phyloP scores from a whole-genome alignment of 2,113 vertebrate species.

The Siniperca chuatsi region DNA sequence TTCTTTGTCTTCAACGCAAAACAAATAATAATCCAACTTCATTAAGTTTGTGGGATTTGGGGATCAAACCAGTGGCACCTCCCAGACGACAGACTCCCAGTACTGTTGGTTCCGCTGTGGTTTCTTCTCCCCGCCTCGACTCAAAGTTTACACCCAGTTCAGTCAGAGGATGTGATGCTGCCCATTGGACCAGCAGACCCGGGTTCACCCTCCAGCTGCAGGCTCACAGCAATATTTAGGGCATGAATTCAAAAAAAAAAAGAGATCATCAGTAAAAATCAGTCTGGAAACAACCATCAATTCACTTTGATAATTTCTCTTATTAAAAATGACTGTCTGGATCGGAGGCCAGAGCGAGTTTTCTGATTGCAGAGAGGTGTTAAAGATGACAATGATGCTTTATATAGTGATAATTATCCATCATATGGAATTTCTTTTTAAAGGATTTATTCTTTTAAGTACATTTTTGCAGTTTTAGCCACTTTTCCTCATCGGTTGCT shows the following conservation, averaged over 20 bases:
- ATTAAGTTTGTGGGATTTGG: conserved; percentile 30
- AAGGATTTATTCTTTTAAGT: not conserved
- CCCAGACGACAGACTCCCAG: conserved; percentile 24
- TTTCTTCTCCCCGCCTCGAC: conserved; percentile 55
- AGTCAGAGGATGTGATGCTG: conserved; percentile 70
- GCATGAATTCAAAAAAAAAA: not conserved
- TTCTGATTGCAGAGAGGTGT: conserved; percentile 17
- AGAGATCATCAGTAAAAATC: not conserved
- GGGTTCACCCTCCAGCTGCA: conserved; percentile 5
- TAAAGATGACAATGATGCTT: not conserved
- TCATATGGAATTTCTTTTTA: not conserved
- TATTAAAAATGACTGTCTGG: not conserved
- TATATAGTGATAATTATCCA: not conserved
- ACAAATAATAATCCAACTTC: conserved; percentile 43
- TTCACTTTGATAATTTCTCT: not conserved
- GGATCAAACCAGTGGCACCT: conserved; percentile 30
- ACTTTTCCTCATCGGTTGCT: not conserved
- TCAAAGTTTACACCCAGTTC: conserved; percentile 67
- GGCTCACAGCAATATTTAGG: not conserved
- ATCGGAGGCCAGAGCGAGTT: conserved; percentile 2
- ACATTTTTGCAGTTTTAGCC: not conserved
- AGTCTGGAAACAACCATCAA: not conserved
- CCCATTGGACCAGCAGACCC: conserved; percentile 40
- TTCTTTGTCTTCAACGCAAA: not conserved
- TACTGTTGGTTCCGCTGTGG: conserved; percentile 6